A percentile compares a stretch with the other conserved stretches of the same genome.
These are phyloP conservation scores for Takifugu rubripes DNA, from an alignment of 2,797 vertebrate genomes.

Conservation along the genomic window DNA sequence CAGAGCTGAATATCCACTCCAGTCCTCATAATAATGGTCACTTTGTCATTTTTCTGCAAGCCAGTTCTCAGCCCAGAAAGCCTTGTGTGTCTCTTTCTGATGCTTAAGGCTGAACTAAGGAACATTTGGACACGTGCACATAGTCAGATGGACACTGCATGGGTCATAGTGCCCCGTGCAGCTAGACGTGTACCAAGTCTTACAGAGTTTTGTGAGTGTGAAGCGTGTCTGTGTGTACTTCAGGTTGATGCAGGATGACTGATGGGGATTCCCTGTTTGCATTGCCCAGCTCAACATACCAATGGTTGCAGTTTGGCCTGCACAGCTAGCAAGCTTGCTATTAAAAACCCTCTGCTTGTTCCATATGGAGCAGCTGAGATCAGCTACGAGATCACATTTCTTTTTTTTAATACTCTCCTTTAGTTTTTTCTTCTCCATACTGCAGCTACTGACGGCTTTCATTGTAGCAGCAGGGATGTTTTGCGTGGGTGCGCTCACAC, in stretches of 20 bases:
- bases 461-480: constrained; percentile 16
- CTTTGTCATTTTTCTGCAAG: constrained; percentile 23
- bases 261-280: constrained; percentile 76
- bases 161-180: constrained; percentile 16
- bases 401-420: constrained; percentile 13
- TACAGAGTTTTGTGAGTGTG: constrained; percentile 12
- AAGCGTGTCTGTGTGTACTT: constrained; percentile 25
- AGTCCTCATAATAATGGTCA: constrained; percentile 23
- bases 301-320: constrained; percentile 42
- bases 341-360: constrained; percentile 39
- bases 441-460: constrained; percentile 26
- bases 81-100: constrained; percentile 33
- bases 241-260: constrained; percentile 55
- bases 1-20: constrained; percentile 10
- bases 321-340: constrained; percentile 36
- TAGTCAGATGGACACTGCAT: constrained; percentile 11
- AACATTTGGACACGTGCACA: constrained; percentile 20
- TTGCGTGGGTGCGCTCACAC: background rate
- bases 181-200: background rate
- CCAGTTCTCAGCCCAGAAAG: constrained; percentile 15
- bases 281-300: constrained; percentile 47
- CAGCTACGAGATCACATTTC: constrained; percentile 27
- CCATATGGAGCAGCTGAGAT: constrained; percentile 21
- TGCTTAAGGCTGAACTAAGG: constrained; percentile 28
- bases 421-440: background rate